These are phyloP conservation scores for Lasioglossum pauxillum DNA, from an alignment of 2,888 invertebrate genomes.

Conservation along the genomic window DNA sequence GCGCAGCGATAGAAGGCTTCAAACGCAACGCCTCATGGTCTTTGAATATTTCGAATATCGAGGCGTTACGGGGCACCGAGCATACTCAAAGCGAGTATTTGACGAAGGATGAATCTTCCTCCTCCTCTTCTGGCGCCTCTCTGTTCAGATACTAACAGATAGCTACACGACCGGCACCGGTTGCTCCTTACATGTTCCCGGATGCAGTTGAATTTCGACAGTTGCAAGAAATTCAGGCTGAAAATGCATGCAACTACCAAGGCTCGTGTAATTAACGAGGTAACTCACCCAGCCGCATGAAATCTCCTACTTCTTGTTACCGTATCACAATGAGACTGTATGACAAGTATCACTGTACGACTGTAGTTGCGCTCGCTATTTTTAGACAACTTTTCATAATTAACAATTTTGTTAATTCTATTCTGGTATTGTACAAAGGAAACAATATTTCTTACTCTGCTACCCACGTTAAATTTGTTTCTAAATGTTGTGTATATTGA, in stretches of 20 bases:
- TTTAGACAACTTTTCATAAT: not conserved
- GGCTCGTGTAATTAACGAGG: not conserved
- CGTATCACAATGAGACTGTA: not conserved
- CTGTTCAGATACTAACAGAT: constrained; percentile 21
- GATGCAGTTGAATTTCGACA: not conserved
- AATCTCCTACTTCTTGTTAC: not conserved
- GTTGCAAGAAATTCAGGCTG: not conserved
- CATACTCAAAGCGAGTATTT: constrained; percentile 28
- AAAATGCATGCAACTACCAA: not conserved
- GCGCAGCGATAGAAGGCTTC: constrained; percentile 1
- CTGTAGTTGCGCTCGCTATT: not conserved
- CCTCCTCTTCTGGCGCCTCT: not conserved
- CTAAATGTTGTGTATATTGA: too few relatives aligned
- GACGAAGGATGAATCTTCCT: constrained; percentile 16
- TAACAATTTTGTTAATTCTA: not conserved
- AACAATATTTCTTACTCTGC: too few relatives aligned
- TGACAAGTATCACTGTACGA: not conserved
- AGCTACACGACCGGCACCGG: not conserved
- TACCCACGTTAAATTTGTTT: too few relatives aligned
- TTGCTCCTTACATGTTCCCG: constrained; percentile 3
- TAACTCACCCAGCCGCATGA: not conserved
- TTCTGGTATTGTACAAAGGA: not conserved
- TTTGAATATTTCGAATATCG: constrained; percentile 32
- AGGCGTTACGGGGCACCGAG: constrained; percentile 15
- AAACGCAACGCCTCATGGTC: constrained; percentile 19